A percentile compares a stretch with the other conserved stretches of the same genome.
phyloP scores from a whole-genome alignment of 2,797 vertebrate species.

The Nasua narica region DNA sequence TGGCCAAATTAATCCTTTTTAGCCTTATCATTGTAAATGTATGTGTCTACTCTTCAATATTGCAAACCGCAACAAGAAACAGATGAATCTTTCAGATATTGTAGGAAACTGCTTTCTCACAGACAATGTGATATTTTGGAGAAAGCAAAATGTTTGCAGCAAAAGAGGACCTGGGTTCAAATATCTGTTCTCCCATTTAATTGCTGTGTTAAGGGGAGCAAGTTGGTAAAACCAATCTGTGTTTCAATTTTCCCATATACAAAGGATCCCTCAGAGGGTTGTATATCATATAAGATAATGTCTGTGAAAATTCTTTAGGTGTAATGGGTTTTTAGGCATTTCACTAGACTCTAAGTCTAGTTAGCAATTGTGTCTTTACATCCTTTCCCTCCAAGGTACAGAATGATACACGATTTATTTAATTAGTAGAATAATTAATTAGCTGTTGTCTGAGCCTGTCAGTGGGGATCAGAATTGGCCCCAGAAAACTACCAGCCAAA shows the following conservation, averaged over 20 bases:
- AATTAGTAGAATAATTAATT: neutral
- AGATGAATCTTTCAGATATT: neutral
- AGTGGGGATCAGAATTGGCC: neutral
- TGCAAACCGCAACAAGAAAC: constrained; percentile 4
- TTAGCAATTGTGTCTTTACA: neutral
- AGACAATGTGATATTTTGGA: neutral
- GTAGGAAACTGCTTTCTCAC: neutral
- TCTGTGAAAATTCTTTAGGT: neutral
- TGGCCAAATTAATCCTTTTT: constrained; percentile 34
- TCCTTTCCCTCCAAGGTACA: neutral
- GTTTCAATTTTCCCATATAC: neutral
- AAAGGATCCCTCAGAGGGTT: neutral
- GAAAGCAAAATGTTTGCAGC: neutral
- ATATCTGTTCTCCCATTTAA: neutral
- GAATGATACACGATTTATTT: neutral
- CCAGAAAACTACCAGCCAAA: neutral
- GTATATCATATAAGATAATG: neutral
- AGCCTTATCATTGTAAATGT: neutral
- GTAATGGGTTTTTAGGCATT: neutral
- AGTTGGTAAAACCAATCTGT: neutral
- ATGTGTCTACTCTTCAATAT: neutral
- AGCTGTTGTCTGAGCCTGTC: neutral
- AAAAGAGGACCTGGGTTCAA: neutral
- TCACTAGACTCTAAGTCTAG: neutral
- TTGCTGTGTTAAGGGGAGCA: neutral